These are phyloP conservation scores for Diphyllodes magnificus DNA, from an alignment of 2,113 vertebrate genomes.

Conservation along the genomic window DNA sequence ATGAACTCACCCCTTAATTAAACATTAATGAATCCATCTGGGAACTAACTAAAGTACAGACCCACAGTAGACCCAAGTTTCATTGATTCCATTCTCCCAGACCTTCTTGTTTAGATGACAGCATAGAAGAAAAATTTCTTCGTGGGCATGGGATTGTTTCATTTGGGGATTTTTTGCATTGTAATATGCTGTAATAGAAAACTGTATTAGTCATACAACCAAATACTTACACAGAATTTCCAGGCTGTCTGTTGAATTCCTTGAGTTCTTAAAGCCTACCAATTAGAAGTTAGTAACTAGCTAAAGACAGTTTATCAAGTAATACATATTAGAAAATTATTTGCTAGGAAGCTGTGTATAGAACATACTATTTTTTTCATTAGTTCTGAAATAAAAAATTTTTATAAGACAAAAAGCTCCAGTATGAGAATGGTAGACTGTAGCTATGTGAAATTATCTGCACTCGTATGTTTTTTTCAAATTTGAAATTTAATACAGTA, in stretches of 20 bases:
- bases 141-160: not conserved
- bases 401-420: not conserved
- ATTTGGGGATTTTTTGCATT: not conserved
- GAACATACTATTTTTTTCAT: not conserved
- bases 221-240: not conserved
- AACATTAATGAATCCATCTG: slow-evolving; percentile 38
- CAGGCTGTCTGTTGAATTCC: not conserved
- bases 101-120: not conserved
- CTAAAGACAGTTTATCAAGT: not conserved
- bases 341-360: not conserved
- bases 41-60: not conserved
- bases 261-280: not conserved
- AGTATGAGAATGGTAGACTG: not conserved
- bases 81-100: not conserved
- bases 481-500: not conserved
- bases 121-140: not conserved
- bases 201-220: not conserved
- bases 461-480: not conserved
- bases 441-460: not conserved
- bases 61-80: not conserved
- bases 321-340: not conserved
- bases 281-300: not conserved
- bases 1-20: slow-evolving; percentile 18
- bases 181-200: not conserved
- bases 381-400: not conserved